phyloP scores from a whole-genome alignment of 2,113 vertebrate species.

The Smithornis capensis region DNA sequence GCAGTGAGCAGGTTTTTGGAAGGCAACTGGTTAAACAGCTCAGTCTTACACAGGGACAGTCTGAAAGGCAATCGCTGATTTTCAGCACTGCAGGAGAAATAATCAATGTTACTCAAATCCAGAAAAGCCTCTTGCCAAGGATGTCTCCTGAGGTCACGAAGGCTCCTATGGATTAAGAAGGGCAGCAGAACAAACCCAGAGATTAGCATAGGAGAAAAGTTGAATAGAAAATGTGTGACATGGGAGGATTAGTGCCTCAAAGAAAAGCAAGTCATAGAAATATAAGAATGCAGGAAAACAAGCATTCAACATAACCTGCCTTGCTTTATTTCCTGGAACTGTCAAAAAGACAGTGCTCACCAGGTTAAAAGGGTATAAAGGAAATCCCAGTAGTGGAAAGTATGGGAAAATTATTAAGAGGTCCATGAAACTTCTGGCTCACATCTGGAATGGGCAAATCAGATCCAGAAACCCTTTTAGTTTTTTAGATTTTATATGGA shows the following conservation, averaged over 20 bases:
- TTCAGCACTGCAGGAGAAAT: conserved; percentile 6
- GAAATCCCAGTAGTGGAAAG: not conserved
- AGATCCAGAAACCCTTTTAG: not conserved
- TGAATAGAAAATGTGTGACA: conserved; percentile 37
- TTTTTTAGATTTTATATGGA: not conserved
- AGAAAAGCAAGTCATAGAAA: conserved; percentile 16
- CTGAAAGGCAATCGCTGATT: conserved; percentile 2
- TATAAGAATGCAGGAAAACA: not conserved
- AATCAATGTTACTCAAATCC: not conserved
- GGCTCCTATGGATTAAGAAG: conserved; percentile 30
- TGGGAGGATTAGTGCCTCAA: not conserved
- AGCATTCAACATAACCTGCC: not conserved
- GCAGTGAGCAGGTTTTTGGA: not conserved
- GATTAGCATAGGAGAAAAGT: conserved; percentile 48
- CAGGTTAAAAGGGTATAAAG: not conserved
- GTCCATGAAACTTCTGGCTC: not conserved
- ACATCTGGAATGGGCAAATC: not conserved
- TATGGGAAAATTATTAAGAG: not conserved
- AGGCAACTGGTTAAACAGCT: not conserved
- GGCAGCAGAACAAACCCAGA: conserved; percentile 45
- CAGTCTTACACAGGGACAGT: not conserved
- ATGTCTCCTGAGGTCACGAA: conserved; percentile 28
- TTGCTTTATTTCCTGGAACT: not conserved
- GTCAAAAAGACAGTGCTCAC: not conserved
- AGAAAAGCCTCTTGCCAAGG: conserved; percentile 32